Evolutionary conservation across 1,140 invertebrate genomes (phyloP).

Genomic region (Rhizoglyphus robini): DNA sequence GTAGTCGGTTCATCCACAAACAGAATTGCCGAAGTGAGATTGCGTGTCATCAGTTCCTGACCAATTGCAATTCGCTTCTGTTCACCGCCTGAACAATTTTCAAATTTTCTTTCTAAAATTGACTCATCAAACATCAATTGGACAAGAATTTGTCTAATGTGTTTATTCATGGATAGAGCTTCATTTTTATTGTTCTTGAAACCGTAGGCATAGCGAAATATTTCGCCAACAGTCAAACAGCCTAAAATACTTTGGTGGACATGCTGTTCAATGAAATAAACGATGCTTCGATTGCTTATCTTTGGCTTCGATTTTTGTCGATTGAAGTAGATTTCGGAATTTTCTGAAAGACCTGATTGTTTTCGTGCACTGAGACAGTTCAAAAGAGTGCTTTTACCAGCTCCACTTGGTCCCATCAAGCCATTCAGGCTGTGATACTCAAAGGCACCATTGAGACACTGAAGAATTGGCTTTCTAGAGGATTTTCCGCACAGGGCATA

Average conservation of each 20-base stretch:
- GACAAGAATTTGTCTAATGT: background rate
- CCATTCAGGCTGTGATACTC: constrained; percentile 31
- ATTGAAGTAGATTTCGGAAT: constrained; percentile 1
- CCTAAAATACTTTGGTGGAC: background rate
- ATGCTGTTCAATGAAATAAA: constrained; percentile 48
- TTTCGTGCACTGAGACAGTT: constrained; percentile 24
- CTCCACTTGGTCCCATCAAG: constrained; percentile 47
- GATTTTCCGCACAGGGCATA: background rate
- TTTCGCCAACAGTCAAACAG: background rate
- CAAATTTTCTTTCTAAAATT: constrained; percentile 12
- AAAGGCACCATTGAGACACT: background rate
- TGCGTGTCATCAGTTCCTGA: constrained; percentile 78
- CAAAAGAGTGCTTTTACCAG: constrained; percentile 39
- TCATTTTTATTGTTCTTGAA: background rate
- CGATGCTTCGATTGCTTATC: no score
- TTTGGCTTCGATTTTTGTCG: constrained; percentile 44
- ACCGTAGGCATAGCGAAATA: background rate
- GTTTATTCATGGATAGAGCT: background rate
- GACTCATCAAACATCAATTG: background rate
- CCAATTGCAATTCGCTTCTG: no score
- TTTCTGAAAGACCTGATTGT: background rate
- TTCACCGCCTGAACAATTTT: constrained; percentile 53
- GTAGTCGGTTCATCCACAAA: no score
- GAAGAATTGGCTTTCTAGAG: background rate
- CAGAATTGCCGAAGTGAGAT: no score